A percentile compares a stretch with the other conserved stretches of the same genome.
phyloP scores from a whole-genome alignment of 2,797 vertebrate species.

The Anisognathus igniventris region DNA sequence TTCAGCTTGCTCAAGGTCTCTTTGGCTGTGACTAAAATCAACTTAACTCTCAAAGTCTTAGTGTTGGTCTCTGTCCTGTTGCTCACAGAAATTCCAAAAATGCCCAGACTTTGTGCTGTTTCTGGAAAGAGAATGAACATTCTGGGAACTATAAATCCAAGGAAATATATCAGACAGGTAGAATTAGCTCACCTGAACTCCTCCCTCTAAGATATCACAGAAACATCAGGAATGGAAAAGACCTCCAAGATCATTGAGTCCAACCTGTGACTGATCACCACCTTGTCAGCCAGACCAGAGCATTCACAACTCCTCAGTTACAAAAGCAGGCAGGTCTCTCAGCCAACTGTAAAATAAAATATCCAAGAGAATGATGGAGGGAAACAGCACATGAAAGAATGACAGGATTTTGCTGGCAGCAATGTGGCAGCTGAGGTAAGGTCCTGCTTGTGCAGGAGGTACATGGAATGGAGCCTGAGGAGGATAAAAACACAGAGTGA shows the following conservation, averaged over 20 bases:
- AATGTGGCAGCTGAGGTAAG: neutral
- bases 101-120: neutral
- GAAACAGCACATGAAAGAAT: neutral
- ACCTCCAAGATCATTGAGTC: neutral
- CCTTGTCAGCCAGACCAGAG: neutral
- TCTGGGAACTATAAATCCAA: neutral
- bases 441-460: neutral
- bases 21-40: neutral
- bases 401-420: neutral
- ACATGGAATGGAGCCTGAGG: neutral
- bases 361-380: neutral
- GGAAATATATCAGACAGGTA: neutral
- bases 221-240: neutral
- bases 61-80: neutral
- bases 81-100: neutral
- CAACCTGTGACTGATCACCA: neutral
- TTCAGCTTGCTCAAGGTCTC: neutral
- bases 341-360: neutral
- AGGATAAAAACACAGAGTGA: neutral
- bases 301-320: neutral
- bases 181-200: neutral
- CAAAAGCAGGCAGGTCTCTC: neutral
- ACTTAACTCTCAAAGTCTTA: neutral
- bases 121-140: neutral
- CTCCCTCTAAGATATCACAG: neutral